A percentile compares a stretch with the other conserved stretches of the same genome.
Evolutionary conservation across 2,888 invertebrate genomes (phyloP).

Genomic region (Buathra laborator): DNA sequence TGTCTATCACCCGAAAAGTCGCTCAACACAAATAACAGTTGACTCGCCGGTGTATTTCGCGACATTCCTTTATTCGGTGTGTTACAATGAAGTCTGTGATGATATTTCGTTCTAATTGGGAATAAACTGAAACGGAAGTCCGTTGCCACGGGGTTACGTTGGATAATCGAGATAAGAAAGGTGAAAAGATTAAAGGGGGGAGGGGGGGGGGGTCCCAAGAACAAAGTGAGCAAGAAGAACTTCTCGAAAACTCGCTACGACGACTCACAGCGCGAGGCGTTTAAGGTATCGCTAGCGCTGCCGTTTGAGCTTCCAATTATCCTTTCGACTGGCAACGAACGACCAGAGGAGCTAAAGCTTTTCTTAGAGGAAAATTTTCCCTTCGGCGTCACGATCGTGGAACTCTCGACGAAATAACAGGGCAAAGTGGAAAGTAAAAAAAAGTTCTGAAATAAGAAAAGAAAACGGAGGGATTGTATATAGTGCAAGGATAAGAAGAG

Average conservation of each 20-base stretch:
- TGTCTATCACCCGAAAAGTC: too few species aligned
- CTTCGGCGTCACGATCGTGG: constrained; percentile 31
- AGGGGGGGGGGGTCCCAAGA: not conserved
- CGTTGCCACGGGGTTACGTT: constrained; percentile 8
- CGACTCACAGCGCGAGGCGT: constrained; percentile 20
- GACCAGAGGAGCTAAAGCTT: constrained; percentile 44
- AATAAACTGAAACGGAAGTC: constrained; percentile 37
- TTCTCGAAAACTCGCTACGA: constrained; percentile 27
- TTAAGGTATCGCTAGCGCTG: constrained; percentile 37
- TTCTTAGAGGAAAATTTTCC: constrained; percentile 40
- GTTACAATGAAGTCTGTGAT: not conserved
- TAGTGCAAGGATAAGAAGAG: constrained; percentile 18
- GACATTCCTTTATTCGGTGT: not conserved
- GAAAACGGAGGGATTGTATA: not conserved
- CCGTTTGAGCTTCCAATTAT: constrained; percentile 61
- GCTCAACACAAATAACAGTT: constrained; percentile 7
- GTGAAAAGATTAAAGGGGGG: constrained; percentile 7
- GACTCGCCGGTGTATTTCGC: constrained; percentile 4
- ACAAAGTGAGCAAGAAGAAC: constrained; percentile 26
- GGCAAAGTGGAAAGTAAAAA: constrained; percentile 21
- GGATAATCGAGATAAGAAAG: constrained; percentile 3
- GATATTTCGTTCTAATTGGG: constrained; percentile 37
- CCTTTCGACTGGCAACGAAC: constrained; percentile 38
- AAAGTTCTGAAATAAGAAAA: not conserved
- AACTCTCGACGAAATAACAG: constrained; percentile 56